Conservation (phyloP, 2,888 invertebrate genomes). For the Sarcophaga caerulescens region DNA sequence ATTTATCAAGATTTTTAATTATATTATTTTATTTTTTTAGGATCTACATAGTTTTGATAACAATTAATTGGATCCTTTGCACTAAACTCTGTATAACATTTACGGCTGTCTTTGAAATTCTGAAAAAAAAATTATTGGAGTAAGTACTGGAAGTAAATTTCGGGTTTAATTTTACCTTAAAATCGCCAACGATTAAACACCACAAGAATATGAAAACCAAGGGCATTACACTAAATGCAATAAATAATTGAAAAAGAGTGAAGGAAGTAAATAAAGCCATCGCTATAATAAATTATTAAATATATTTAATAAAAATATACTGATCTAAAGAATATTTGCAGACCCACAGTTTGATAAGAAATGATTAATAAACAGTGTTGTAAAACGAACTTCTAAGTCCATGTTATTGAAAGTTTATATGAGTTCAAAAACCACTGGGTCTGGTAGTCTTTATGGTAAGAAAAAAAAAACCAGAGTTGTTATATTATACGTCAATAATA, state of each 20-base stretch:
- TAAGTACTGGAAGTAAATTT: neutral
- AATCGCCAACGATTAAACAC: conserved; percentile 76
- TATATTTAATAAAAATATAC: neutral
- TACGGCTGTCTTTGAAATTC: conserved; percentile 76
- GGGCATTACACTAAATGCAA: conserved; percentile 75
- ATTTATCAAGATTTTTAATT: neutral
- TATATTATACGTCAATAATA: neutral
- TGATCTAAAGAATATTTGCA: neutral
- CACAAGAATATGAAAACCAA: conserved; percentile 76
- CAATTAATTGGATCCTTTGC: conserved; percentile 78
- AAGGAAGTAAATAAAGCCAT: conserved; percentile 53
- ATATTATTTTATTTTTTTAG: conserved; percentile 51
- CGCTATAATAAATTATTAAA: conserved; percentile 28
- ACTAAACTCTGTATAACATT: conserved; percentile 71
- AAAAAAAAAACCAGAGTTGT: neutral
- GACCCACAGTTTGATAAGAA: too few relatives aligned
- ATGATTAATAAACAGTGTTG: too few relatives aligned
- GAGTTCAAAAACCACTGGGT: neutral
- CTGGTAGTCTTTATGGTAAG: neutral
- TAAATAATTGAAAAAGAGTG: conserved; percentile 71
- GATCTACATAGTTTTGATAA: conserved; percentile 74
- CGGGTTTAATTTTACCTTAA: conserved; percentile 65
- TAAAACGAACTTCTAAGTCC: neutral
- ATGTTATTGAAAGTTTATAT: neutral
- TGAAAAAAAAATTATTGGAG: conserved; percentile 64